Evolutionary conservation across 35 echinoderm and acorn worm species (phyloP), one percentile per base, ranked within the genome.

Genomic region (Ophiothrix spiculata): DNA sequence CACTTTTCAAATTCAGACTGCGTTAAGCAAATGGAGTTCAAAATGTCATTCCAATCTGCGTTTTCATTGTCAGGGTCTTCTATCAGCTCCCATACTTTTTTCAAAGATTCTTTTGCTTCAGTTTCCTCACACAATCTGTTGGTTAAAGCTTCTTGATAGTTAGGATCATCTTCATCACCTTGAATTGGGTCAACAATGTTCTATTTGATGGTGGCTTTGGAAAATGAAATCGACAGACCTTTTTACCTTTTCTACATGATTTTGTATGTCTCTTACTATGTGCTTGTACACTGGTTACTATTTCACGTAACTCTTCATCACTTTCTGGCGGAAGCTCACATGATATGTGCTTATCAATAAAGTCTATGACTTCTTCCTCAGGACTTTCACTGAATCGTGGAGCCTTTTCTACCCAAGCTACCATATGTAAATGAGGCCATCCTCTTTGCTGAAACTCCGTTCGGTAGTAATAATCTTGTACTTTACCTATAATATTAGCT

Each of bases 251-350:
- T 40, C 38, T 91, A 46, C 88, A 94, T 25, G 92, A 90, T 76
- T 91, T 94, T 87, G 92, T 83, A 86, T 94, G 92, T 38, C 85
- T 95, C 32, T 87, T 83, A 64, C 85, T 91, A 39, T 88, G 85
- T 60, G 64, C 37, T 38, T 92, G 93, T 15, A 96, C 90, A 40
- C 21, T 45, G 31, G 80, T 88, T 28, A 96, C 90, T 34, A 88
- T 96, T 82, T 96, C 89, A 86, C 80, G 33, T 40, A 96, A 36
- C 64, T 85, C 89, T 46, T 41, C 33, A 77, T 92, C 90, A 56
- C 31, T 77, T 84, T 88, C 76, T 38, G 35, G 56, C 63, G 90
- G 89, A 21, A 86, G 40, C 39, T 76, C 63, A 75, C 86, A 89
- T 54, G 64, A 73, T 60, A 91, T 88, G 56, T 88, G 89, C 75